Base-by-base conservation (phyloP, 2,113 vertebrate species). In the Monarcha castaneiventris region DNA sequence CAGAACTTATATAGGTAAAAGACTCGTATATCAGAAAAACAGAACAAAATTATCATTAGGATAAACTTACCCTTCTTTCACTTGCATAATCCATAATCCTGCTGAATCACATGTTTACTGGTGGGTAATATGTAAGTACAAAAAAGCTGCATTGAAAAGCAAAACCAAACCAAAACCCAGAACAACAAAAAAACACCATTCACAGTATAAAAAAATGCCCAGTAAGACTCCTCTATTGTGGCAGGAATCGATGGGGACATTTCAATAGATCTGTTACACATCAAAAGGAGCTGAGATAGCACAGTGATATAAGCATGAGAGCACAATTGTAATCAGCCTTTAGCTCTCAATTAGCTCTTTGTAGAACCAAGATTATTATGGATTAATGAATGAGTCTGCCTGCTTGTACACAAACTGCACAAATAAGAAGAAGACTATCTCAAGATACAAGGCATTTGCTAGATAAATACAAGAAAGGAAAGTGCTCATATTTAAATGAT, bases 1-100 rank as follows among this genome's bases (percentile, higher is more conserved):
- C 27, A 69, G 33, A 90, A 54, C 2, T 48, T 56, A 39, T 1
- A 21, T 8, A 1, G 0, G 5, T 63, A 26, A 48, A 82, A 76
- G 4, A 48, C 35, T 10, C 48, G 2, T 41, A 1, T 41, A 54
- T 54, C 21, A 79, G 56, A 67, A 88, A 85, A 79, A 12, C 2
- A 41, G 15, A 63, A 55, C 2, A 72, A 68, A 63, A 67, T 55
- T 41, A 37, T 44, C 4, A 33, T 56, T 59, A 30, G 4, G 4
- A 9, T 67, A 82, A 75, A 71, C 5, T 58, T 74, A 22, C 5
- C 13, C 29, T 78, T 87, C n/a, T 82, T 69, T 78, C 44, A 25
- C 23, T 80, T 78, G 22, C 10, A 41, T 44, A 77, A 64, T 14
- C 23, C 20, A 20, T 51, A 78, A 43, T 26, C 4, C 11, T 55